Conservation (phyloP, 2,113 vertebrate genomes). For the Neopipo cinnamomea region DNA sequence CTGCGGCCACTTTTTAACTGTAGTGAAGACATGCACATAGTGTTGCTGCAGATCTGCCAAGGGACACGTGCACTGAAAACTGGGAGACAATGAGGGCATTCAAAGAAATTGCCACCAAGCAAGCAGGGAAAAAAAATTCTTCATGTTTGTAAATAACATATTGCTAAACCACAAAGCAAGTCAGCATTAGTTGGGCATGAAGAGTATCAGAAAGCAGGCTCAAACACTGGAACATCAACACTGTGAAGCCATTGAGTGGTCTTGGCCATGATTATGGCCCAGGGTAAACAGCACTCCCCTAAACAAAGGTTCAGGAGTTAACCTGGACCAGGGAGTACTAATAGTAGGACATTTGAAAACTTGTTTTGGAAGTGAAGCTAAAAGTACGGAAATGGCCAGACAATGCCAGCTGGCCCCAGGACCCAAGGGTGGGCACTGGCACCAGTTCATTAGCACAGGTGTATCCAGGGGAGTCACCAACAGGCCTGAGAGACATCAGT, state of each 20-base stretch:
- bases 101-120: not conserved
- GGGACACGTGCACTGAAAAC: not conserved
- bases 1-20: not conserved
- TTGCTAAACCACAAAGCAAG: not conserved
- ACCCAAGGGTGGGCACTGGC: not conserved
- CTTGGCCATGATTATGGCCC: not conserved
- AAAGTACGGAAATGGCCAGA: not conserved
- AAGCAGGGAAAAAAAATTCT: not conserved
- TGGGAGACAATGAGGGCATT: not conserved
- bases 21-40: not conserved
- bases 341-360: not conserved
- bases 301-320: not conserved
- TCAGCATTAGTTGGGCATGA: not conserved
- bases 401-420: not conserved
- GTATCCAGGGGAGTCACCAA: not conserved
- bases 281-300: not conserved
- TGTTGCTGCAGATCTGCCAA: not conserved
- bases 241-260: not conserved
- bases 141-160: not conserved
- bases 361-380: not conserved
- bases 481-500: not conserved
- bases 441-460: not conserved
- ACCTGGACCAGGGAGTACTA: not conserved
- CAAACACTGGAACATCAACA: not conserved
- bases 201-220: not conserved